phyloP scores from a whole-genome alignment of 2,113 vertebrate genomes.

The Grammatotria lemairii region DNA sequence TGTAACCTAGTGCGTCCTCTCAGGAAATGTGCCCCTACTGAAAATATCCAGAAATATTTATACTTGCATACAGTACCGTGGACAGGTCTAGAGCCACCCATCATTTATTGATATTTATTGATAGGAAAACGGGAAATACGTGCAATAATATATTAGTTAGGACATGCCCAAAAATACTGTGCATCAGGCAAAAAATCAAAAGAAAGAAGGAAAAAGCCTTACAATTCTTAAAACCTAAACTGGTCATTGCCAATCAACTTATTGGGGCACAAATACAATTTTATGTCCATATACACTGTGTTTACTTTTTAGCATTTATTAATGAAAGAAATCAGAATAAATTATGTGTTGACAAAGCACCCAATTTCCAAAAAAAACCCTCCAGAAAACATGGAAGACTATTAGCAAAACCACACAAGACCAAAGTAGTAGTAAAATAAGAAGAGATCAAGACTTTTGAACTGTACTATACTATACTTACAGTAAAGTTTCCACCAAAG shows the following conservation, averaged over 20 bases:
- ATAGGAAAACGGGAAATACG: neutral
- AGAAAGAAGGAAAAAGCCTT: neutral
- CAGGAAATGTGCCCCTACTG: neutral
- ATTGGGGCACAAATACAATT: neutral
- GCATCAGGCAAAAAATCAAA: neutral
- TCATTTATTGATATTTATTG: neutral
- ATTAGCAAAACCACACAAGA: neutral
- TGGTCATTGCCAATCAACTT: neutral
- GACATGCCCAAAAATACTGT: neutral
- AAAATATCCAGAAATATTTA: neutral
- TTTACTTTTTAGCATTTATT: neutral
- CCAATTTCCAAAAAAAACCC: fast-evolving
- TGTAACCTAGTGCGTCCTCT: neutral
- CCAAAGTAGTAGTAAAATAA: neutral
- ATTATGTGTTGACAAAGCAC: neutral
- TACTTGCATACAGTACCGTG: neutral
- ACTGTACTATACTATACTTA: neutral
- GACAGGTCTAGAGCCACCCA: neutral
- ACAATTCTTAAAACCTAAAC: neutral
- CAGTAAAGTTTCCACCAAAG: neutral
- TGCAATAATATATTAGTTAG: neutral
- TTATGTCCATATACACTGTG: neutral
- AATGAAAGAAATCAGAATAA: neutral
- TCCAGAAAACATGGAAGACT: neutral
- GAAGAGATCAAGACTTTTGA: neutral